phyloP scores from a whole-genome alignment of 1,140 invertebrate species.

The Drosophila pallidifrons region DNA sequence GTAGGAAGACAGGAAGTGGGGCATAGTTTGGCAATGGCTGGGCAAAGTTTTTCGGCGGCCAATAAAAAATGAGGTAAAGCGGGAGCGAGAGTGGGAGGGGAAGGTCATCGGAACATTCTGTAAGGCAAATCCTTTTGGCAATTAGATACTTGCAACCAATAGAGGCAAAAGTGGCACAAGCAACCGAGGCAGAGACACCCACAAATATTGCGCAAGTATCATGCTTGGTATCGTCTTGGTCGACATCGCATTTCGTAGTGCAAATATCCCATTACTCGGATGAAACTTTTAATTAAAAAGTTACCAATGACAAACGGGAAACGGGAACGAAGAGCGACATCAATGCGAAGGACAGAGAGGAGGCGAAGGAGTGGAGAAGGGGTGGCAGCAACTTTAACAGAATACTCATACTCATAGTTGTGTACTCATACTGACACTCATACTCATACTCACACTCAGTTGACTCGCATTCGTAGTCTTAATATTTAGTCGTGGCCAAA shows the following conservation, averaged over 20 bases:
- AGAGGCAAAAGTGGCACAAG: constrained; percentile 27
- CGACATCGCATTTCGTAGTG: constrained; percentile 73
- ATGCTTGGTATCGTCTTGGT: constrained; percentile 56
- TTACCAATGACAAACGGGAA: constrained; percentile 77
- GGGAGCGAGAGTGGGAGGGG: not conserved
- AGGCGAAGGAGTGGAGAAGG: not conserved
- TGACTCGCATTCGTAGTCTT: constrained; percentile 46
- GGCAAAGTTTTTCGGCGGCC: constrained; percentile 58
- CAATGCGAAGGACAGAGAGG: not conserved
- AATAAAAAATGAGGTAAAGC: constrained; percentile 32
- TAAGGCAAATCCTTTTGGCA: constrained; percentile 81
- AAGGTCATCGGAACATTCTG: constrained; percentile 63
- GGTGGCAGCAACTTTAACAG: too few species aligned
- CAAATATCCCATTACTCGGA: constrained; percentile 83
- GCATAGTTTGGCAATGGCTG: constrained; percentile 64
- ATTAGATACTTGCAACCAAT: constrained; percentile 76
- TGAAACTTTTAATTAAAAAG: constrained; percentile 84
- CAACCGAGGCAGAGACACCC: constrained; percentile 41
- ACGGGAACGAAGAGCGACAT: constrained; percentile 17
- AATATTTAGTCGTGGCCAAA: constrained; percentile 62
- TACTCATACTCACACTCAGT: constrained; percentile 5
- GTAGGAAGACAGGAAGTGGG: not conserved
- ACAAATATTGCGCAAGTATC: constrained; percentile 73
- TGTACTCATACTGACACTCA: not conserved
- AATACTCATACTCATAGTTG: too few species aligned